Evolutionary conservation across 2,888 invertebrate species (phyloP).

Genomic region (Tetramorium bicarinatum): DNA sequence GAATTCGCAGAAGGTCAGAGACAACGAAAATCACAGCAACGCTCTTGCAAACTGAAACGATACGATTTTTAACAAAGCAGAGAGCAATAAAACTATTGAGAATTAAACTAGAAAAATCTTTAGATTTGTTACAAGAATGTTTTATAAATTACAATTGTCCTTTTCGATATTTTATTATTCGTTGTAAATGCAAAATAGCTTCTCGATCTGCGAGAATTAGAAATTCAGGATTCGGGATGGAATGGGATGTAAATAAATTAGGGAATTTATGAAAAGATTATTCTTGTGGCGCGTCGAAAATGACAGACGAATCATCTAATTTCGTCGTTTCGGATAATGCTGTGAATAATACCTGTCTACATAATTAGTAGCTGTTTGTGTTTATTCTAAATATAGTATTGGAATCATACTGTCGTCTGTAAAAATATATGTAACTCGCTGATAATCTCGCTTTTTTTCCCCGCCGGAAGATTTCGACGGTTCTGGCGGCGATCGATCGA

Average conservation of each 20-base stretch:
- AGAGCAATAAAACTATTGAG: background rate
- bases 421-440: slow-evolving; percentile 13
- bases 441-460: background rate
- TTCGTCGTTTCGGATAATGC: slow-evolving; percentile 22
- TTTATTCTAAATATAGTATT: slow-evolving; percentile 40
- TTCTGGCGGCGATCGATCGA: background rate
- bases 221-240: background rate
- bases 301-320: slow-evolving; percentile 34
- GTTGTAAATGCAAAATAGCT: background rate
- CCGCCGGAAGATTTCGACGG: background rate
- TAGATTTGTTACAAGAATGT: background rate
- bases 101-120: background rate
- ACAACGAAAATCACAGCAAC: background rate
- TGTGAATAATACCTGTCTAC: slow-evolving; percentile 25
- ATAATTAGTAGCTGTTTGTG: slow-evolving; percentile 40
- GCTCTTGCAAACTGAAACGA: background rate
- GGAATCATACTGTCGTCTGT: slow-evolving; percentile 27
- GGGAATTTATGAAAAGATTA: slow-evolving; percentile 27
- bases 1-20: background rate
- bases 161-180: background rate
- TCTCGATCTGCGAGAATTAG: background rate
- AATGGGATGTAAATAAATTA: slow-evolving; percentile 17
- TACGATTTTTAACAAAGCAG: background rate
- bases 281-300: slow-evolving; percentile 30
- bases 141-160: background rate